Conservation (phyloP, 2,888 invertebrate species). For the Gastrophysa polygoni region DNA sequence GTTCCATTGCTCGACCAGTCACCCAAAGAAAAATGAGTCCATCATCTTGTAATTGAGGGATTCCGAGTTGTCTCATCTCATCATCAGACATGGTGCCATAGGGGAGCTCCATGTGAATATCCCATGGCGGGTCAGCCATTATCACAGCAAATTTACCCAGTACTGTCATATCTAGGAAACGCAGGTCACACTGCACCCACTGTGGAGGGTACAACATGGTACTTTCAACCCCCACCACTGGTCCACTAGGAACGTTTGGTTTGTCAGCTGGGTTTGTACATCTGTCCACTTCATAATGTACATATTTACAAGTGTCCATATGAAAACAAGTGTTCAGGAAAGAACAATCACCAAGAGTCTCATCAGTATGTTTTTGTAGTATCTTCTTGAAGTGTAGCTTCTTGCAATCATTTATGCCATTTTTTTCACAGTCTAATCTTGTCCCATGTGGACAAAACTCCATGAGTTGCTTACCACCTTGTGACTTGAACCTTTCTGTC, state of each 20-base stretch:
- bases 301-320: conserved; percentile 98
- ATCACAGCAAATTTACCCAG: conserved; percentile 97
- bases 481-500: conserved; percentile 95
- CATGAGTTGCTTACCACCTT: conserved; percentile 91
- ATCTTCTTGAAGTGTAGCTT: conserved; percentile 97
- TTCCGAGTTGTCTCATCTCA: conserved; percentile 95
- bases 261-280: conserved; percentile 62
- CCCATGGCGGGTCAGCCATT: conserved; percentile 99
- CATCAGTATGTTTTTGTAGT: conserved; percentile 91
- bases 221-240: conserved; percentile 52
- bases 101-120: conserved; percentile 98
- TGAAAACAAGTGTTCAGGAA: conserved; percentile 98
- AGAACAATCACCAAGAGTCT: conserved; percentile 79
- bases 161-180: conserved; percentile 89
- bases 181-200: conserved; percentile 96
- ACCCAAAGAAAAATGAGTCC: conserved; percentile 98
- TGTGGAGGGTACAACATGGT: conserved; percentile 86
- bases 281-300: conserved; percentile 96
- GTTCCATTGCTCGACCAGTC: conserved; percentile 95
- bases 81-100: conserved; percentile 99
- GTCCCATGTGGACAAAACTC: conserved; percentile 98
- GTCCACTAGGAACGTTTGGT: conserved; percentile 43
- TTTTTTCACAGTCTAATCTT: conserved; percentile 80
- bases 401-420: conserved; percentile 68
- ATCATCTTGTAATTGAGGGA: conserved; percentile 93